Base-by-base conservation (phyloP, 2,888 invertebrate genomes). In the Crioceris asparagi region DNA sequence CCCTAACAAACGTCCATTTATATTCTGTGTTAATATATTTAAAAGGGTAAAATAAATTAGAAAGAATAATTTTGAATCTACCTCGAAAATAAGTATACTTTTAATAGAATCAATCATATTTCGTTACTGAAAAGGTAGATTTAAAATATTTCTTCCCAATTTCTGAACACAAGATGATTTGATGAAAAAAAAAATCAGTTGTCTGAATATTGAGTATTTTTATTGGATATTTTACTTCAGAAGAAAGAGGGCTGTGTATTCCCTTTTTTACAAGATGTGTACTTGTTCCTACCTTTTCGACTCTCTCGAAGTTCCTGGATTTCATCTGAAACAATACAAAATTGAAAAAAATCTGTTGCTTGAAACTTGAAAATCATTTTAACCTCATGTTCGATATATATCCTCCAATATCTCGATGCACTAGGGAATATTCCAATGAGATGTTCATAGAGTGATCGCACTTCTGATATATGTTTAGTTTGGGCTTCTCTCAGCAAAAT, bases 301-400 rank as follows among this genome's bases (percentile, higher is more conserved):
- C 98, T 63, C 85, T 85, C 67, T 98, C 98, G 72, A 87, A 97
- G 71, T 94, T 92, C 65, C 93, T 78, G 50, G 86, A 82, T 66
- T 94, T 94, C 82, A 98, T 90, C 91, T 93, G 79, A 45, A 81
- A 82, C 54, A 54, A 52, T 52, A 8, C 21, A 54, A 54, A 26
- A 21, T 23, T 21, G 17, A 36, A 51, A 47, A 45, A 41, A 37
- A 25, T n/a, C n/a, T n/a, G n/a, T n/a, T n/a, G n/a, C n/a, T n/a
- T n/a, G n/a, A n/a, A n/a, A n/a, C n/a, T n/a, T n/a, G n/a, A n/a
- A n/a, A n/a, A n/a, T n/a, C 17, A 17, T 32, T 34, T 53, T 57
- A 66, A 88, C 87, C 82, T 96, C 94, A 68, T 93, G 92, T 60
- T 96, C 94, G 52, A 96, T 94, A 67, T 93, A 99, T 51, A 96